phyloP scores from a whole-genome alignment of 1,140 invertebrate genomes.

The Andrena cerasifolii region DNA sequence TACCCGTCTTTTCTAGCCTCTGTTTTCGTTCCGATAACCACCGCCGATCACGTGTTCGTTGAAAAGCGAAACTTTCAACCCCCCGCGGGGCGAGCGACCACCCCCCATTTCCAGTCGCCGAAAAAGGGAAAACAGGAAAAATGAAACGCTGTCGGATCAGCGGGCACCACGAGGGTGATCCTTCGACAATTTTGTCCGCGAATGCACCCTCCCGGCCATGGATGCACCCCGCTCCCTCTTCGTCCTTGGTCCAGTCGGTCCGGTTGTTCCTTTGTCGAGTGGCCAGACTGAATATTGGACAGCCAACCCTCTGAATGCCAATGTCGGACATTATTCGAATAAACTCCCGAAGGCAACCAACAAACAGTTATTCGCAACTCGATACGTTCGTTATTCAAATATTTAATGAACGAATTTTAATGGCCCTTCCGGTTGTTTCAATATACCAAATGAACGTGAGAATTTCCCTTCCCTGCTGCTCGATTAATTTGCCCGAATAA shows the following conservation, averaged over 20 bases:
- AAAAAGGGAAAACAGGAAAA: not conserved
- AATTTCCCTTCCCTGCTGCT: no score
- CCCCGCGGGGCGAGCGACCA: not conserved
- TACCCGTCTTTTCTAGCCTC: no score
- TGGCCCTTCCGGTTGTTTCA: no score
- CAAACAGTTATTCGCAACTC: no score
- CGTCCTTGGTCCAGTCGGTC: slow-evolving; percentile 5
- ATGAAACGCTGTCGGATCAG: not conserved
- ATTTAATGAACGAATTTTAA: no score
- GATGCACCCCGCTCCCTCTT: not conserved
- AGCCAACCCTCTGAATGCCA: slow-evolving; percentile 19
- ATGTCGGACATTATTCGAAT: no score
- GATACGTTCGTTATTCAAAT: no score
- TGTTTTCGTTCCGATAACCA: slow-evolving; percentile 24
- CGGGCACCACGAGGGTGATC: not conserved
- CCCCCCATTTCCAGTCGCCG: not conserved
- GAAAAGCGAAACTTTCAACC: slow-evolving; percentile 20
- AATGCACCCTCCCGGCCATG: not conserved
- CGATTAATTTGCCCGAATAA: no score
- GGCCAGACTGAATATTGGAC: slow-evolving; percentile 12
- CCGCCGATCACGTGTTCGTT: not conserved
- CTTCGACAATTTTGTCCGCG: not conserved
- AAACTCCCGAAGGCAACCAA: no score
- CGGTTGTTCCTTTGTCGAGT: slow-evolving; percentile 28
- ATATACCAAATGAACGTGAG: no score